phyloP scores from a whole-genome alignment of 2,113 vertebrate species.

The Chamaetylas fuelleborni region DNA sequence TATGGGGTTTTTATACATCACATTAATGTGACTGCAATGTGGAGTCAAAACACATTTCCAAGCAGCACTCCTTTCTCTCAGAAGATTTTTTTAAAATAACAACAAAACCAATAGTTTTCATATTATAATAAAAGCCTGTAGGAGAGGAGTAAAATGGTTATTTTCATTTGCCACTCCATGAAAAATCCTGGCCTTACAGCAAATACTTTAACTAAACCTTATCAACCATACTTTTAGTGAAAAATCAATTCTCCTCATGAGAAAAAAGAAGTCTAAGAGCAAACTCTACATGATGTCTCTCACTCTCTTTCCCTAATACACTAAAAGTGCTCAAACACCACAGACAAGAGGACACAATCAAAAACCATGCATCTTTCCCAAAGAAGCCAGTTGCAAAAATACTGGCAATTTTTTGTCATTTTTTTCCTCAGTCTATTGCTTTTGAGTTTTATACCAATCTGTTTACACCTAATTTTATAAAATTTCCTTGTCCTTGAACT shows the following conservation, averaged over 20 bases:
- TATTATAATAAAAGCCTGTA: not conserved
- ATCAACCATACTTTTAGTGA: not conserved
- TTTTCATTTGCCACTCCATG: not conserved
- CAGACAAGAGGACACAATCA: not conserved
- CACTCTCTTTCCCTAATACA: not conserved
- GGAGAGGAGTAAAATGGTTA: not conserved
- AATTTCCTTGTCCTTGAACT: not conserved
- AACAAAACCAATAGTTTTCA: not conserved
- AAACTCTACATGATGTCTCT: not conserved
- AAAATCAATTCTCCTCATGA: not conserved
- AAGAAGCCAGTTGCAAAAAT: not conserved
- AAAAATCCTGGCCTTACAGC: not conserved
- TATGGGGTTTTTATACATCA: not conserved
- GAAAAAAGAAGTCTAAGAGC: not conserved
- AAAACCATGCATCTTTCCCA: not conserved
- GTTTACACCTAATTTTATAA: not conserved
- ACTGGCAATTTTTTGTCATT: not conserved
- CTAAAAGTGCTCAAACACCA: not conserved
- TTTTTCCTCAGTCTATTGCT: not conserved
- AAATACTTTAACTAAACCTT: not conserved
- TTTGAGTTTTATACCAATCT: not conserved
- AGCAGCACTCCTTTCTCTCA: not conserved
- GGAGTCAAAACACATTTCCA: constrained; percentile 9
- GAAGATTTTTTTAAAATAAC: not conserved
- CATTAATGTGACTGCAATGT: not conserved